A percentile compares a stretch with the other conserved stretches of the same genome.
These are phyloP conservation scores for Pogoniulus pusillus DNA, from an alignment of 2,797 vertebrate species.

Conservation along the genomic window DNA sequence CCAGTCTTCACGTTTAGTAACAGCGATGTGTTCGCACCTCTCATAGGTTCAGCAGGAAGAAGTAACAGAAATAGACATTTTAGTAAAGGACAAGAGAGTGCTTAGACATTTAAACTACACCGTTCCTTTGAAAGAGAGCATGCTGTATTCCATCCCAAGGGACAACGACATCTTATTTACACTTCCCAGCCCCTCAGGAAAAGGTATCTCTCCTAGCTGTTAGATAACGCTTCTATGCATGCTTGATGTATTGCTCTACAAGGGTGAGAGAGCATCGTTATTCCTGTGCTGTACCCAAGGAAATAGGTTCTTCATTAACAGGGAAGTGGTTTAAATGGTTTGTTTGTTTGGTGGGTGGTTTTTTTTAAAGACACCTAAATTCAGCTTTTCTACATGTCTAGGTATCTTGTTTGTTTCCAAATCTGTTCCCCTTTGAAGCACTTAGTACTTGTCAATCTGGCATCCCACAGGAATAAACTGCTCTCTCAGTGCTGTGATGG, in stretches of 20 bases:
- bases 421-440: neutral
- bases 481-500: neutral
- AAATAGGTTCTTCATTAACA: neutral
- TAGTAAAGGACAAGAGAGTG: constrained; percentile 85
- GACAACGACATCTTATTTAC: constrained; percentile 86
- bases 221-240: neutral
- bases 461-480: neutral
- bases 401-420: constrained; percentile 2
- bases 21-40: neutral
- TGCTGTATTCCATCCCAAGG: constrained; percentile 85
- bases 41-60: constrained; percentile 89
- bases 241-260: neutral
- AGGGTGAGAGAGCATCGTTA: neutral
- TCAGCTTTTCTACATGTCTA: neutral
- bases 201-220: constrained; percentile 76
- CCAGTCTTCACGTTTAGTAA: neutral
- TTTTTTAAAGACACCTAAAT: neutral
- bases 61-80: constrained; percentile 88
- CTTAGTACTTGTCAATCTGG: neutral
- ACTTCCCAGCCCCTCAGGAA: constrained; percentile 80
- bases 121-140: constrained; percentile 87
- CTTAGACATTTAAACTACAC: constrained; percentile 85
- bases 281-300: neutral
- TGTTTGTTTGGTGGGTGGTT: neutral
- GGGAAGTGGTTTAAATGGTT: neutral